Evolutionary conservation across 2,888 invertebrate genomes (phyloP), one percentile per base, ranked within the genome.

Genomic region (Petrolisthes manimaculis): DNA sequence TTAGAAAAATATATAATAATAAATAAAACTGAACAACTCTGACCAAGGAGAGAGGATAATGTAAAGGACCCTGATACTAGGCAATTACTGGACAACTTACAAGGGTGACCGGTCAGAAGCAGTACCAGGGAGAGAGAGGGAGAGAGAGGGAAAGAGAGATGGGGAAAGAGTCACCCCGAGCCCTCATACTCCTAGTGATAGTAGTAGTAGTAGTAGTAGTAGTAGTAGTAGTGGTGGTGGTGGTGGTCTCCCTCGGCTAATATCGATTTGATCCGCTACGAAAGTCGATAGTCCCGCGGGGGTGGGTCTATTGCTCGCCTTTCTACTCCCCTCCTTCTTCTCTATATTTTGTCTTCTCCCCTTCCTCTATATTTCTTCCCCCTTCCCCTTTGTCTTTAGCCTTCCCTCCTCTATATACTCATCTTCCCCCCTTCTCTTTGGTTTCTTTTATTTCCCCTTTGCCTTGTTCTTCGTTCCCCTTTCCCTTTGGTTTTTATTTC

Each of bases 231-330:
- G n/a, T n/a, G n/a, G n/a, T n/a, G n/a, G n/a, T n/a, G n/a, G n/a
- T n/a, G n/a, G n/a, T n/a, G n/a, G n/a, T n/a, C 18, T 37, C 24
- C 79, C 18, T 56, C 53, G 24, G 14, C 83, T 74, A 21, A 21
- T 83, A 83, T 83, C 75, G 83, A 83, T 83, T 75, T 83, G 75
- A 83, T 83, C 75, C 71, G 21, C n/a, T 24, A 37, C 55, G 55
- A 24, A 21, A 83, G 75, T 83, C 83, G 74, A 83, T 83, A 83
- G 55, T 83, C 56, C 75, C 75, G 83, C 75, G 56, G 75, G n/a
- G n/a, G 83, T 12, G 56, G 37, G 75, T 14, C 83, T 51, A 21
- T 54, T 6, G 6, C 54, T 24, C 80, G 24, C 67, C 75, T 21
- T 78, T 8, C 84, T 8, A 18, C 77, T 74, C 61, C 54, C 8